These are phyloP conservation scores for Noturus placidus DNA, from an alignment of 2,113 vertebrate genomes.

Conservation along the genomic window DNA sequence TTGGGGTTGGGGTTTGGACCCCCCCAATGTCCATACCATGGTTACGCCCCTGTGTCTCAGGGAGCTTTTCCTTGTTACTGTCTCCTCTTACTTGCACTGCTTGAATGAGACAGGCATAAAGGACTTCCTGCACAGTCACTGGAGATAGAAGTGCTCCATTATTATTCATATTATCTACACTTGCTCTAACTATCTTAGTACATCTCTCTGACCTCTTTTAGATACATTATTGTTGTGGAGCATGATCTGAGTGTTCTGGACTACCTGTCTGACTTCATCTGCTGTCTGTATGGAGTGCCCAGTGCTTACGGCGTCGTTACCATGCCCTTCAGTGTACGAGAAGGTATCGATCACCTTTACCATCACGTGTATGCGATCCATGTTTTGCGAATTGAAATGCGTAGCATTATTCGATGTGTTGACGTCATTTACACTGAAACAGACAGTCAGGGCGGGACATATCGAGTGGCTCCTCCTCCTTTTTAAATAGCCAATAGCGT, in stretches of 20 bases:
- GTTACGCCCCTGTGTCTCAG: too few relatives aligned
- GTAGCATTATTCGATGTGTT: too few relatives aligned
- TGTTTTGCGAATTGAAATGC: background rate
- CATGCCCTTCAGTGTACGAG: conserved; percentile 90
- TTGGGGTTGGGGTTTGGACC: too few relatives aligned
- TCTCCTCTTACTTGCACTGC: too few relatives aligned
- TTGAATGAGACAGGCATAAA: background rate
- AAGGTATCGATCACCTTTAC: conserved; percentile 72
- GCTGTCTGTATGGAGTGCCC: conserved; percentile 95
- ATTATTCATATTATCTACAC: background rate
- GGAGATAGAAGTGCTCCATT: background rate
- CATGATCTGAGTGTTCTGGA: conserved; percentile 96
- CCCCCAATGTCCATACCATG: too few relatives aligned
- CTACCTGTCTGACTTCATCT: conserved; percentile 98
- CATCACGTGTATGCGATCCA: background rate
- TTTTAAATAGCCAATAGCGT: too few relatives aligned
- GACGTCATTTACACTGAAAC: too few relatives aligned
- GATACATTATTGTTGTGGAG: conserved; percentile 97
- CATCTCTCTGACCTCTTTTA: conserved; percentile 53
- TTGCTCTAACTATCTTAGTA: background rate
- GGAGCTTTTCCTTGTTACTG: too few relatives aligned
- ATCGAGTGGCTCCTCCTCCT: too few relatives aligned
- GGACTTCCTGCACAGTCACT: background rate
- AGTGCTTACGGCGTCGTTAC: conserved; percentile 98
- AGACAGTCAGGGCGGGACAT: too few relatives aligned